Conservation (phyloP, 2,797 vertebrate species). For the Megaceryle alcyon region DNA sequence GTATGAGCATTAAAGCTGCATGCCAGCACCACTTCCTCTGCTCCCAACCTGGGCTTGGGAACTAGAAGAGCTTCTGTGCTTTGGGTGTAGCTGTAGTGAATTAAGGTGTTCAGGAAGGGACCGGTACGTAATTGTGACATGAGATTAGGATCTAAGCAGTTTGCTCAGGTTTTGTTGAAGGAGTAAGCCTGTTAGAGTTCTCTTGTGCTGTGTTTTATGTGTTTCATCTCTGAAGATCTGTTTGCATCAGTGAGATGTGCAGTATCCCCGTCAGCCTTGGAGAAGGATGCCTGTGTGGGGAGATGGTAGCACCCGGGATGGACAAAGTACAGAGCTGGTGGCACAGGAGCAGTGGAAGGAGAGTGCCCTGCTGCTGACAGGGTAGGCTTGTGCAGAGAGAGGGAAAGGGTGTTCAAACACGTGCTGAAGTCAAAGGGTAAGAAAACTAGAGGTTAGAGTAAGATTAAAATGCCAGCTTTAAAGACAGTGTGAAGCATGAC, state of each 20-base stretch:
- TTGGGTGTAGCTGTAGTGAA: background rate
- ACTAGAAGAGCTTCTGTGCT: background rate
- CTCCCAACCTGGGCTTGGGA: background rate
- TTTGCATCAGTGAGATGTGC: background rate
- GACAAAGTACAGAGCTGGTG: background rate
- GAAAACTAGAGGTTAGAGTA: background rate
- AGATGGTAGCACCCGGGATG: background rate
- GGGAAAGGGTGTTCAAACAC: background rate
- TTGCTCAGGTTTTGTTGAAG: background rate
- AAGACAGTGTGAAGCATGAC: background rate
- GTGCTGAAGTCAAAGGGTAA: background rate
- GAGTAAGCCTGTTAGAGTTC: background rate
- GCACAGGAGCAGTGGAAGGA: background rate
- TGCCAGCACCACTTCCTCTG: accelerated
- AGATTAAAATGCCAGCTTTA: background rate
- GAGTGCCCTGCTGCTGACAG: background rate
- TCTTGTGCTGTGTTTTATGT: background rate
- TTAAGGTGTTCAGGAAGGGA: background rate
- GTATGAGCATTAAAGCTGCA: accelerated
- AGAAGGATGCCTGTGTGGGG: background rate
- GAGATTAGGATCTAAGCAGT: background rate
- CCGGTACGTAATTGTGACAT: background rate
- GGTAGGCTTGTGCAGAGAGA: background rate
- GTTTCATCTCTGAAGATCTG: background rate
- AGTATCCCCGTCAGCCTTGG: background rate